Evolutionary conservation across 2,888 invertebrate genomes (phyloP).

Genomic region (Pecten maximus): DNA sequence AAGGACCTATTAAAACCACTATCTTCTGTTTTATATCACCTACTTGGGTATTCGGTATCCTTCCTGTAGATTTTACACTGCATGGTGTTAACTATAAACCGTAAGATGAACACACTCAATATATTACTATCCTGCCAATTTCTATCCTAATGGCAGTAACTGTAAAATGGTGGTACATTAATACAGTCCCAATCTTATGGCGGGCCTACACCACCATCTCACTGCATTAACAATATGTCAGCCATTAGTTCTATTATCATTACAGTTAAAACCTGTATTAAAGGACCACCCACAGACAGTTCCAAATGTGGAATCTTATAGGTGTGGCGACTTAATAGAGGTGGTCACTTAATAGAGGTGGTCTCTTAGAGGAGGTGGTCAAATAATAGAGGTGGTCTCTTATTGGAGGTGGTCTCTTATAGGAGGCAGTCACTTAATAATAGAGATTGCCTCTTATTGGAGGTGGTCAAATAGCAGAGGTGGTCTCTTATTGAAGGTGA

Average conservation of each 20-base stretch:
- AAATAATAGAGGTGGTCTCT: no score
- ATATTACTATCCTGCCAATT: neutral
- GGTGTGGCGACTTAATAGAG: no score
- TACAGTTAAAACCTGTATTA: neutral
- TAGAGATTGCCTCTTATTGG: no score
- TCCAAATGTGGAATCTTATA: no score
- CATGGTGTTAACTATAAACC: neutral
- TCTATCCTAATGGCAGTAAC: neutral
- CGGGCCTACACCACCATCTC: no score
- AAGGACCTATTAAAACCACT: neutral
- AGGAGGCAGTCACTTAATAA: neutral
- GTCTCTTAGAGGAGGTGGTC: no score
- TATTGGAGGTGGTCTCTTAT: neutral
- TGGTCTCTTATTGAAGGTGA: no score
- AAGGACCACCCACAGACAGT: neutral
- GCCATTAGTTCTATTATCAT: no score
- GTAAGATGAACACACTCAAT: neutral
- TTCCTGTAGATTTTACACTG: neutral
- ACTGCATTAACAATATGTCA: neutral
- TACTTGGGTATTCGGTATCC: neutral
- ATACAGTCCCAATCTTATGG: no score
- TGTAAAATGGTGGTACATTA: neutral
- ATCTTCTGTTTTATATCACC: neutral
- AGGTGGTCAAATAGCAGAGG: no score
- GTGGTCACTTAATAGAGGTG: no score